phyloP scores from a whole-genome alignment of 2,888 invertebrate genomes.

The Lycophotia porphyrea region DNA sequence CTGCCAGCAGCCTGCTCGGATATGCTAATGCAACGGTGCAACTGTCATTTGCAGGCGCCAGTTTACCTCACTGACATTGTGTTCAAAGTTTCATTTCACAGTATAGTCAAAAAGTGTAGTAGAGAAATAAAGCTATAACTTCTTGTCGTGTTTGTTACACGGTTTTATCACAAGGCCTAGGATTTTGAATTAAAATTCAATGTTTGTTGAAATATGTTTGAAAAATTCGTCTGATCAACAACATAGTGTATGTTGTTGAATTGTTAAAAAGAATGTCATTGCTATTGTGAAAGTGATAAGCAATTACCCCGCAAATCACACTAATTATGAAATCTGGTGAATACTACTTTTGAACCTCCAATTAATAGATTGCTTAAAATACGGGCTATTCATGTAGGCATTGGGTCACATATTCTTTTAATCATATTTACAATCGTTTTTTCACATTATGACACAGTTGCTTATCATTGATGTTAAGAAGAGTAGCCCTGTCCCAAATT shows the following conservation, averaged over 20 bases:
- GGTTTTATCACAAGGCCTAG: not conserved
- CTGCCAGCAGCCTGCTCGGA: constrained; percentile 46
- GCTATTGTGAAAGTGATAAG: not conserved
- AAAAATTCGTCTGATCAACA: not conserved
- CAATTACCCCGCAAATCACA: not conserved
- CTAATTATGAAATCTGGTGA: not conserved
- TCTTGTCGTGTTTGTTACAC: not conserved
- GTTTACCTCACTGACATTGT: constrained; percentile 31
- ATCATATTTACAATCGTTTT: not conserved
- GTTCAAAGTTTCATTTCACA: constrained; percentile 23
- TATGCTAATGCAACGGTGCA: constrained; percentile 53
- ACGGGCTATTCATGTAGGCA: not conserved
- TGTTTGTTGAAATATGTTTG: not conserved
- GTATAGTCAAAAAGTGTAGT: not conserved
- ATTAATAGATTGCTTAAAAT: too few species aligned
- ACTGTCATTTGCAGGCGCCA: constrained; percentile 48
- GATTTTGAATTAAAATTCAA: not conserved
- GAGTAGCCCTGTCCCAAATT: not conserved
- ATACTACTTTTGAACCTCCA: not conserved
- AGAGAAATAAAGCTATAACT: not conserved
- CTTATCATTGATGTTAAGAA: not conserved
- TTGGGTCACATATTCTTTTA: not conserved
- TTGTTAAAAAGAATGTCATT: not conserved
- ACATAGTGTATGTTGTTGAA: not conserved
- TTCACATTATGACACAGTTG: not conserved